phyloP scores from a whole-genome alignment of 2,113 vertebrate species.

The Abramis brama region DNA sequence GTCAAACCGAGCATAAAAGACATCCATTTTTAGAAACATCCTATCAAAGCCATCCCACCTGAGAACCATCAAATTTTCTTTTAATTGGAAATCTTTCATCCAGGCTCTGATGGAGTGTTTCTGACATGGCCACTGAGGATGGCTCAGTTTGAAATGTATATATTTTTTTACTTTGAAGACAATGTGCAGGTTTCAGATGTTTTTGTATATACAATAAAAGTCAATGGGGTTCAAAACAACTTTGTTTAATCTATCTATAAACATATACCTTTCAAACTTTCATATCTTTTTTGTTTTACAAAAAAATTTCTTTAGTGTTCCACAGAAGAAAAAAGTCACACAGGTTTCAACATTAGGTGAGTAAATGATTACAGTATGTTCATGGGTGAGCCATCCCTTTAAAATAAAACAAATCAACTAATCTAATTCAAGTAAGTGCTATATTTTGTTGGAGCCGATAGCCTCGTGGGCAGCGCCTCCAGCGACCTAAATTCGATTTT shows the following conservation, averaged over 20 bases:
- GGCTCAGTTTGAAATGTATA: not conserved
- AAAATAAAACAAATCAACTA: too few species aligned
- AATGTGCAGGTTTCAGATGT: not conserved
- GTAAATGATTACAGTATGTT: too few species aligned
- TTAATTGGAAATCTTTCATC: slow-evolving; percentile 42
- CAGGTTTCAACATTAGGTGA: too few species aligned
- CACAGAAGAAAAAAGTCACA: too few species aligned
- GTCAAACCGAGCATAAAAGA: slow-evolving; percentile 39
- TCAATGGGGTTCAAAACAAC: not conserved
- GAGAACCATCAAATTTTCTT: slow-evolving; percentile 1
- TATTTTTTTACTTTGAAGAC: not conserved
- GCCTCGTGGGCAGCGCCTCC: too few species aligned
- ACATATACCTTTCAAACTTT: too few species aligned
- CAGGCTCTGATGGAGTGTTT: not conserved
- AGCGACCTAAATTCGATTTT: too few species aligned
- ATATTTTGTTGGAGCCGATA: too few species aligned
- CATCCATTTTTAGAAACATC: slow-evolving; percentile 48
- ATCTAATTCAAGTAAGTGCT: too few species aligned
- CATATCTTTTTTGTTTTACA: too few species aligned
- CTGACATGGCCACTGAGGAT: not conserved
- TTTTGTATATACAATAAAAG: not conserved
- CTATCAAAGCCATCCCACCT: slow-evolving; percentile 43
- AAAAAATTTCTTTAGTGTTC: too few species aligned
- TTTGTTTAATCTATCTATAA: not conserved
- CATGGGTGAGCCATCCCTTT: too few species aligned